Evolutionary conservation across 1,140 invertebrate species (phyloP), one percentile per base, ranked within the genome.

Genomic region (Agrilus planipennis): DNA sequence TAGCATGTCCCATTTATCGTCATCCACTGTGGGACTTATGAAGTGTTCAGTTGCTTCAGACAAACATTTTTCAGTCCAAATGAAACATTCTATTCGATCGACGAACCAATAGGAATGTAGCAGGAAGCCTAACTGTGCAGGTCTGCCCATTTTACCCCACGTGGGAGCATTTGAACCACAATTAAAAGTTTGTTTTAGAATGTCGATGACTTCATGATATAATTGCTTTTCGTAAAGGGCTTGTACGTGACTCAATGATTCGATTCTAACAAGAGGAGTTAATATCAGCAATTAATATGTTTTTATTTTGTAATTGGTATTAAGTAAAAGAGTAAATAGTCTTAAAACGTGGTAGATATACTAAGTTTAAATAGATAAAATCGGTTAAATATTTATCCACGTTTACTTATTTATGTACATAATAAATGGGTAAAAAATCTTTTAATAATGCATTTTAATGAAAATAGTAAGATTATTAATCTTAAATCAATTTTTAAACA

Each of bases 51-150:
- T 61, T 0, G 67, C 54, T 62, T 55, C 72, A 65, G 54, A 54
- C 69, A 88, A 64, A 51, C 76, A 79, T 43, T 69, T 72, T 52
- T 86, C 78, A 4, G 76, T 73, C 84, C 84, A 89, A 29, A 75
- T 63, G 30, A 86, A 75, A 60, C 82, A 87, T 40, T 78, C 72
- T 52, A 77, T 60, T 17, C 67, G 58, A 36, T 67, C 57, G 11
- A 69, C 55, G 41, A 65, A 70, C 74, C 77, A 81, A 11, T 84
- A 66, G n/a, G 77, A 73, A 44, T 89, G 79, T 36, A 87, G 63
- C 32, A 89, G 64, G 44, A 87, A 60, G 15, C 65, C 65, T 34
- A 73, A 55, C 49, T 72, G 71, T 5, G 67, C 69, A 19, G 65
- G 67, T 60, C 71, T 67, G 44, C 72, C 68, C 44, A 58, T 56